Evolutionary conservation across 2,888 invertebrate genomes (phyloP), one percentile per base, ranked within the genome.

Genomic region (Hymenopus coronatus): DNA sequence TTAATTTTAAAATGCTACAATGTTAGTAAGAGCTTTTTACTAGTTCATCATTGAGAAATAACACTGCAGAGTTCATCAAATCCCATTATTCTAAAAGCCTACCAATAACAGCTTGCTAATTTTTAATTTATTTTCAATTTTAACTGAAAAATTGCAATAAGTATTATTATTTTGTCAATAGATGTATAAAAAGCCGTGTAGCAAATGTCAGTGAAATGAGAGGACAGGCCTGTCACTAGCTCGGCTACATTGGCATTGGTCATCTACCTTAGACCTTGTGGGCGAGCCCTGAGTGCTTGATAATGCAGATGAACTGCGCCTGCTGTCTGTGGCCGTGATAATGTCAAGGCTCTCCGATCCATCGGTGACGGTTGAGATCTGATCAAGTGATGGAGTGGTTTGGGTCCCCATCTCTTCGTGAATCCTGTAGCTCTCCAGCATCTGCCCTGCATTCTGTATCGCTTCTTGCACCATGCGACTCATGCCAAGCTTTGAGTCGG

Each of bases 351-450:
- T 70, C 54, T 70, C 54, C 54, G 54, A 70, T 30, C 82, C 81
- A 82, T 87, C 82, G 28, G 82, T 40, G 25, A 87, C 87, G 14
- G 85, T 12, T 82, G 87, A 82, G 14, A 27, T 40, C 30, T 27
- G 27, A 30, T 87, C 87, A 12, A 87, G 27, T 70, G 82, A 87
- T 33, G 87, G 87, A 14, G 87, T 87, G 15, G 87, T 87, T 30
- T 87, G 87, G n/a, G 87, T 87, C n/a, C 87, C 87, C 30, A 87
- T 87, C 82, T 87, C 87, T 82, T 87, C 87, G 15, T 87, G 87
- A 14, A 82, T 40, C 40, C 54, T 70, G 54, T 70, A 70, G 54
- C 54, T 70, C 54, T 70, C 87, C 12, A 87, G 15, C 20, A 87
- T 15, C 81, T 87, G 82, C 82, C 87, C 87, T 33, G 30, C 82